phyloP scores from a whole-genome alignment of 2,797 vertebrate species.

The Coluber constrictor region DNA sequence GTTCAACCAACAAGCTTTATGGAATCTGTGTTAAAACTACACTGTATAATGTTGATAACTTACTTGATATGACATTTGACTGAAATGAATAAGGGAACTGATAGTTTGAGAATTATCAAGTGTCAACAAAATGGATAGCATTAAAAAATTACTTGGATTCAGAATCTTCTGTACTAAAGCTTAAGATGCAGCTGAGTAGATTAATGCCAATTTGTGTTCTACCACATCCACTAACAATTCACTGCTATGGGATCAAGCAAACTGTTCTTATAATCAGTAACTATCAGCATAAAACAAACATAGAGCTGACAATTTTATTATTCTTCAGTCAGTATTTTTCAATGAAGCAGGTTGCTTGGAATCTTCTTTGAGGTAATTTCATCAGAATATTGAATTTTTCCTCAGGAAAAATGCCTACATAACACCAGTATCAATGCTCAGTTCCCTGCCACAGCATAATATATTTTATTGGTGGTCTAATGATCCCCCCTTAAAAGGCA shows the following conservation, averaged over 20 bases:
- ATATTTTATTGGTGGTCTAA: not conserved
- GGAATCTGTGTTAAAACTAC: not conserved
- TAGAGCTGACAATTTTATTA: accelerated
- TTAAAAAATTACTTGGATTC: not conserved
- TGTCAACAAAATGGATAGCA: accelerated
- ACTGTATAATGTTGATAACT: not conserved
- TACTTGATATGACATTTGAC: not conserved
- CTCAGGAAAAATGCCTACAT: not conserved
- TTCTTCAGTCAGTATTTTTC: not conserved
- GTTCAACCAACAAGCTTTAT: not conserved
- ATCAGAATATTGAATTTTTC: slow-evolving; percentile 3
- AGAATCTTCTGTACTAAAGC: not conserved
- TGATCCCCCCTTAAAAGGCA: not conserved
- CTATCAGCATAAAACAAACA: accelerated
- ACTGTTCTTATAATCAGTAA: not conserved
- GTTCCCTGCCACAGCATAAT: not conserved
- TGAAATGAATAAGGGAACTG: not conserved
- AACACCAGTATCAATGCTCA: not conserved
- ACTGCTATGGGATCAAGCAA: not conserved
- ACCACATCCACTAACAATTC: not conserved
- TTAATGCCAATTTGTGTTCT: not conserved
- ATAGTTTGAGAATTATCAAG: slow-evolving; percentile 9
- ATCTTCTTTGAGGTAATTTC: not conserved
- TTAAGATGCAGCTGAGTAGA: accelerated
- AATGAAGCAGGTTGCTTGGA: not conserved